These are phyloP conservation scores for Myzus persicae DNA, from an alignment of 1,140 invertebrate genomes.

Conservation along the genomic window DNA sequence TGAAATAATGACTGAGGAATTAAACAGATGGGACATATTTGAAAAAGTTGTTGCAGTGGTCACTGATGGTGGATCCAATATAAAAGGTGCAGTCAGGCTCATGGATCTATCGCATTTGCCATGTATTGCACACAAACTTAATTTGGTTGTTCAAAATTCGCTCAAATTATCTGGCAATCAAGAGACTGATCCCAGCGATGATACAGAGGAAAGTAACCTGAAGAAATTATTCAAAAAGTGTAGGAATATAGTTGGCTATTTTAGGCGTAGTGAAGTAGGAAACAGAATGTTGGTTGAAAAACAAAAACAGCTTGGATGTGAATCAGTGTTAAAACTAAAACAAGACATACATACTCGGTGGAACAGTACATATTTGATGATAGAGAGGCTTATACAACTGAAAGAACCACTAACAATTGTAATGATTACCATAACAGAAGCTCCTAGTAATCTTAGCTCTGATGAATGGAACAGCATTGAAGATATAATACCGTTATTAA, in stretches of 20 bases:
- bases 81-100: background rate
- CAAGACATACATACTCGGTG: constrained; percentile 13
- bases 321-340: background rate
- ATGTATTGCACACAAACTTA: background rate
- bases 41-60: constrained; percentile 6
- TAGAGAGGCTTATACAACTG: background rate
- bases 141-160: constrained; percentile 20
- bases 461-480: constrained; percentile 18
- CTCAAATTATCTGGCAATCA: background rate
- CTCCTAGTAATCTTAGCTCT: background rate
- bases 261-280: constrained; percentile 21
- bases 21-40: background rate
- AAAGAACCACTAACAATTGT: background rate
- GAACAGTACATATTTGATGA: background rate
- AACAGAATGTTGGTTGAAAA: background rate
- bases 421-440: background rate
- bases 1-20: background rate
- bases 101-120: background rate
- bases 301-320: background rate
- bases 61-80: background rate
- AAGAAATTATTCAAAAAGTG: constrained; percentile 15
- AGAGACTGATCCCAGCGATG: background rate
- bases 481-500: background rate
- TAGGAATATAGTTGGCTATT: background rate
- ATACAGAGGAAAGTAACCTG: background rate